These are phyloP conservation scores for Oxystoma pomonae DNA, from an alignment of 2,888 invertebrate species.

Conservation along the genomic window DNA sequence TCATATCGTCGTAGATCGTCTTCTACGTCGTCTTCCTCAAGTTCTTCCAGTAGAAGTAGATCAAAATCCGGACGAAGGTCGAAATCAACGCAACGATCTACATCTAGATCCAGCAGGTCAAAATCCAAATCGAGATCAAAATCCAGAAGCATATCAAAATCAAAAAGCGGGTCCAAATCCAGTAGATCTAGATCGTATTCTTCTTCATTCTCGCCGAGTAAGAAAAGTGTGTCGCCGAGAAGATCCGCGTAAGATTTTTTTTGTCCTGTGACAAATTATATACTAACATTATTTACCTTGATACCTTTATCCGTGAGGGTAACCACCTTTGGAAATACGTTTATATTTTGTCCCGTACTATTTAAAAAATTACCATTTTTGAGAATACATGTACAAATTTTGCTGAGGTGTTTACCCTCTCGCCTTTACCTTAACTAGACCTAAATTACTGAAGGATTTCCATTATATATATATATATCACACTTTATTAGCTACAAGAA, in stretches of 20 bases:
- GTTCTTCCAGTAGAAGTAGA: conserved; percentile 15
- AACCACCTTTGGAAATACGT: too few species aligned
- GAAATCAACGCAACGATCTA: conserved; percentile 23
- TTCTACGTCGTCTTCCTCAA: neutral
- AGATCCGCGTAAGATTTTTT: neutral
- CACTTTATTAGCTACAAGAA: too few species aligned
- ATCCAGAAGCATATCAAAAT: conserved; percentile 11
- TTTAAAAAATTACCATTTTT: too few species aligned
- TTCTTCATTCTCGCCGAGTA: neutral
- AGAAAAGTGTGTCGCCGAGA: neutral
- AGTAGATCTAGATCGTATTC: conserved; percentile 6
- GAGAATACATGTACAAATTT: too few species aligned
- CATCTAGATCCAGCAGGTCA: conserved; percentile 21
- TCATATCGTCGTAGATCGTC: neutral
- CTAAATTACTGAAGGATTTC: too few species aligned
- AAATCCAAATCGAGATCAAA: conserved; percentile 25
- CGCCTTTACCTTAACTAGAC: too few species aligned
- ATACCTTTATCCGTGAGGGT: too few species aligned
- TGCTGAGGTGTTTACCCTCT: too few species aligned
- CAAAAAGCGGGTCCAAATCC: conserved; percentile 27
- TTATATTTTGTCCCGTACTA: too few species aligned
- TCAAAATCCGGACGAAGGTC: conserved; percentile 25
- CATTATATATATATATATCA: too few species aligned
- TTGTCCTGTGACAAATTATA: too few species aligned
- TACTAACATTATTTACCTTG: too few species aligned